These are phyloP conservation scores for Hyposmocoma kahamanoa DNA, from an alignment of 1,140 invertebrate species.

Conservation along the genomic window DNA sequence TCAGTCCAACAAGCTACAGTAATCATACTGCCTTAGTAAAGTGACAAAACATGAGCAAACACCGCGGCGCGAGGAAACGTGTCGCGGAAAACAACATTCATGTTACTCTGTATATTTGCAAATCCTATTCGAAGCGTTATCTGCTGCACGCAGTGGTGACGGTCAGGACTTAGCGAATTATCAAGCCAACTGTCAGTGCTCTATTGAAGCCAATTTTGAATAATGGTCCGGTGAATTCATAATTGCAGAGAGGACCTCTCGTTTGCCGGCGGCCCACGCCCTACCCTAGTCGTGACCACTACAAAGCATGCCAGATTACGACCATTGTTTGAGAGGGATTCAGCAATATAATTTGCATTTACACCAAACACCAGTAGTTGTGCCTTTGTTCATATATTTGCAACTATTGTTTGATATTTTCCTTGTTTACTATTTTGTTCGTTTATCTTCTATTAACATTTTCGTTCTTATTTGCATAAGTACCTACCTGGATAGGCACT, in stretches of 20 bases:
- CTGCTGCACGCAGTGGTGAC: constrained; percentile 40
- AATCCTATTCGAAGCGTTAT: constrained; percentile 45
- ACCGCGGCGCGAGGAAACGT: neutral
- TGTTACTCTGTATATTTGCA: constrained; percentile 18
- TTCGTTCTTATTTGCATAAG: too few relatives aligned
- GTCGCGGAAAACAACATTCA: neutral
- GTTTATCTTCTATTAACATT: too few relatives aligned
- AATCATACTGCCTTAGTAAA: neutral
- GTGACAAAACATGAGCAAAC: constrained; percentile 6
- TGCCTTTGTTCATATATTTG: neutral
- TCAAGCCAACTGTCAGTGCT: constrained; percentile 37
- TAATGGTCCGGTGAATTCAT: constrained; percentile 52
- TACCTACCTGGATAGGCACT: too few relatives aligned
- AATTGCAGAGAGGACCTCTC: constrained; percentile 15
- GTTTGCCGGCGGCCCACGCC: neutral
- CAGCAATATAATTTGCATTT: neutral
- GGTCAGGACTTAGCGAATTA: constrained; percentile 56
- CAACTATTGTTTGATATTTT: neutral
- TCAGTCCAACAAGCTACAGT: neutral
- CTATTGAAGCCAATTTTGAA: constrained; percentile 50
- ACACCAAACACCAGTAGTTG: neutral
- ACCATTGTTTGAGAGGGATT: constrained; percentile 7
- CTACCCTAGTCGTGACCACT: neutral
- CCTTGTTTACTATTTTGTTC: too few relatives aligned
- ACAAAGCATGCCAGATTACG: constrained; percentile 11